Conservation (phyloP, 2,797 vertebrate species). For the Micromesistius poutassou region DNA sequence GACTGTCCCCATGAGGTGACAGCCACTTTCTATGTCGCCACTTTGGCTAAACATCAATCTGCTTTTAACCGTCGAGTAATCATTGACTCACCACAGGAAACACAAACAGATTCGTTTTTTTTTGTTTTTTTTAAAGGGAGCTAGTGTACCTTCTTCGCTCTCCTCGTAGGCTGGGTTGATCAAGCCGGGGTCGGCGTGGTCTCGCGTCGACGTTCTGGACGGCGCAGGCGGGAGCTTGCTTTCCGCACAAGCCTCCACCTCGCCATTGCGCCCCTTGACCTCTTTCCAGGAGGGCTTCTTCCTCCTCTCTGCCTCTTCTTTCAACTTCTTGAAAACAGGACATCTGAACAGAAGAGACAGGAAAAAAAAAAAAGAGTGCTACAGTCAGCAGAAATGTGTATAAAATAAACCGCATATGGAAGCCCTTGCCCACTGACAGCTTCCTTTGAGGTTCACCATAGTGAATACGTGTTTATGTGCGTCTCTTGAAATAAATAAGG, state of each 20-base stretch:
- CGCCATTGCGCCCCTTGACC: constrained; percentile 73
- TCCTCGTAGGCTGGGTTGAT: constrained; percentile 91
- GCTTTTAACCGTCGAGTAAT: neutral
- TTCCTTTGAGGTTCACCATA: constrained; percentile 14
- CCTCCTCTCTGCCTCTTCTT: constrained; percentile 79
- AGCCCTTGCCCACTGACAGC: neutral
- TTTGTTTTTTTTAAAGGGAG: neutral
- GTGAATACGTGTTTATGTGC: constrained; percentile 3
- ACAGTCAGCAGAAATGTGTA: neutral
- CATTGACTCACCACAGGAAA: neutral
- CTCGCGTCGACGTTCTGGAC: constrained; percentile 69
- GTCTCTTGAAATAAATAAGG: neutral
- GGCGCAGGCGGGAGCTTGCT: constrained; percentile 55
- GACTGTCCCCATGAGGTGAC: neutral
- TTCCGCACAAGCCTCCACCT: constrained; percentile 69
- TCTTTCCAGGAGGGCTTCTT: constrained; percentile 78
- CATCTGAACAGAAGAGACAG: constrained; percentile 71
- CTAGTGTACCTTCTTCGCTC: constrained; percentile 80
- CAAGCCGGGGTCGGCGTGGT: constrained; percentile 81
- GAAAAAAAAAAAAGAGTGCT: neutral
- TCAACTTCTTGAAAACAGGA: constrained; percentile 80
- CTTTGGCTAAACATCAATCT: neutral
- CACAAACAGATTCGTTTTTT: neutral
- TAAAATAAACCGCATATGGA: neutral
- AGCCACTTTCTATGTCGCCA: neutral